These are phyloP conservation scores for Oreochromis grahami DNA, from an alignment of 2,797 vertebrate genomes.

Conservation along the genomic window DNA sequence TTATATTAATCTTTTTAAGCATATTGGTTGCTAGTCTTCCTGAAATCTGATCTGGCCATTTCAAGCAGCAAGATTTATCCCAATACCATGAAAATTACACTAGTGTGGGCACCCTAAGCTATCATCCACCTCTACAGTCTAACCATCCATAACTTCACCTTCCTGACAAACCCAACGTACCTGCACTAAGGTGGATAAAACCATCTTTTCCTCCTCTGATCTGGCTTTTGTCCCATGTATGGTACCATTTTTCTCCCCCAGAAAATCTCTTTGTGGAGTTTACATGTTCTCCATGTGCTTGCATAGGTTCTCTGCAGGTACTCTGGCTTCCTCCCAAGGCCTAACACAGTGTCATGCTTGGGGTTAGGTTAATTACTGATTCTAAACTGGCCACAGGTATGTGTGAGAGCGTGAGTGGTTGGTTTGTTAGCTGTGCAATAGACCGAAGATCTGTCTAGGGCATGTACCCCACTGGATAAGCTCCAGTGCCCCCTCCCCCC, in stretches of 20 bases:
- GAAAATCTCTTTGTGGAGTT: background rate
- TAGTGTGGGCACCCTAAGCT: background rate
- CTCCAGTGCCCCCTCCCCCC: background rate
- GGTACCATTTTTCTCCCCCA: background rate
- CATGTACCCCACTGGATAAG: background rate
- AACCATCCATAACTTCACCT: background rate
- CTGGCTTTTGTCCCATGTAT: background rate
- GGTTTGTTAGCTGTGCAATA: background rate
- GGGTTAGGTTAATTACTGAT: background rate
- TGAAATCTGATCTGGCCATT: background rate
- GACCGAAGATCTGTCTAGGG: background rate
- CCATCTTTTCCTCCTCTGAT: accelerated
- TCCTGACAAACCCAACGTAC: background rate
- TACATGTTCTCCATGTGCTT: background rate
- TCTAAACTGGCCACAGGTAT: background rate
- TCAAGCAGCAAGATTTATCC: background rate
- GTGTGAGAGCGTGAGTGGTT: background rate
- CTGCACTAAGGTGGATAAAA: background rate
- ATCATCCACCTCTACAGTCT: background rate
- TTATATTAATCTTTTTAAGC: background rate
- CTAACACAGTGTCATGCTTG: background rate
- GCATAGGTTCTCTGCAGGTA: background rate
- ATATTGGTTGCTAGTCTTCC: background rate
- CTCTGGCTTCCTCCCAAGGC: background rate
- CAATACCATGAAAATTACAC: background rate